Evolutionary conservation across 2,797 vertebrate genomes (phyloP).

Genomic region (Dicrostonyx torquatus): DNA sequence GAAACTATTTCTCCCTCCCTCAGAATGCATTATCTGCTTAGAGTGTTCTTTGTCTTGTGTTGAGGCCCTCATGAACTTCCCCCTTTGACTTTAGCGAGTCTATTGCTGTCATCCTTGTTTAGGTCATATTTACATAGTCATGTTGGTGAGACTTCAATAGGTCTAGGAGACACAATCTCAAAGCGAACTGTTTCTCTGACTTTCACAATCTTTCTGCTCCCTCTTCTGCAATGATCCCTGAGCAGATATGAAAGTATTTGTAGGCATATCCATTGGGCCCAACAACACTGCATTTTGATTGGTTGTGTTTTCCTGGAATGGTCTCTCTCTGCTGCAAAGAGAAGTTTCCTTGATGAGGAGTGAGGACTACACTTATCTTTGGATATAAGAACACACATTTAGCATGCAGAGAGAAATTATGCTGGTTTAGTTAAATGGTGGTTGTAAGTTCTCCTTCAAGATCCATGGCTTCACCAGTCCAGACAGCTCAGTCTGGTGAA

Average conservation of each 20-base stretch:
- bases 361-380: not conserved
- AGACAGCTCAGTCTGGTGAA: not conserved
- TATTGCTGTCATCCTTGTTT: not conserved
- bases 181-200: not conserved
- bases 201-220: not conserved
- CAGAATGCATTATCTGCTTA: not conserved
- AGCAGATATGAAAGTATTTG: not conserved
- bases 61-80: not conserved
- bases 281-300: not conserved
- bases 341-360: not conserved
- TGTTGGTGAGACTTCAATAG: not conserved
- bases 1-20: not conserved
- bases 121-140: not conserved
- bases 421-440: not conserved
- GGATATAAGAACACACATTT: not conserved
- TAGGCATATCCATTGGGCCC: not conserved
- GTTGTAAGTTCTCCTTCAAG: not conserved
- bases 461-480: not conserved
- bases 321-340: not conserved
- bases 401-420: not conserved
- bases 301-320: not conserved
- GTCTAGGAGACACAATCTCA: not conserved
- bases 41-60: too few relatives aligned
- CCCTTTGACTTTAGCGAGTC: not conserved
- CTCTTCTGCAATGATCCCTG: not conserved